A percentile compares a stretch with the other conserved stretches of the same genome.
phyloP scores from a whole-genome alignment of 2,113 vertebrate genomes.

The Rutilus rutilus region DNA sequence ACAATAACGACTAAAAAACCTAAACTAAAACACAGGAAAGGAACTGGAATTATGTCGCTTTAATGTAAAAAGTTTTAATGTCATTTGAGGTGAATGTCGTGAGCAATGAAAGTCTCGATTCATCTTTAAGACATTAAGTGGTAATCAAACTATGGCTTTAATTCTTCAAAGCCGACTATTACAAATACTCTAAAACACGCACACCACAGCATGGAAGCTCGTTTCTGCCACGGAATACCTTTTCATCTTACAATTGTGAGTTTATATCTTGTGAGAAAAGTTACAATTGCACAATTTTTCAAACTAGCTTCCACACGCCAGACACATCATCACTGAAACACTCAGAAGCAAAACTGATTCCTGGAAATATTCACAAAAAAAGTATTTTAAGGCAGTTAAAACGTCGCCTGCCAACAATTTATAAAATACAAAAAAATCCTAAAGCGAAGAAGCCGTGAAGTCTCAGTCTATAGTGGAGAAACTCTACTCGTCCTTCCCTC shows the following conservation, averaged over 20 bases:
- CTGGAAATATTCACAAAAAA: background rate
- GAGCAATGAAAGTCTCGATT: background rate
- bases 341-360: background rate
- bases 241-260: no score
- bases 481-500: conserved; percentile 83
- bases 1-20: no score
- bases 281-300: no score
- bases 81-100: background rate
- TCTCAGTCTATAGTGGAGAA: background rate
- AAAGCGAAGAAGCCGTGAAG: background rate
- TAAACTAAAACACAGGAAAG: no score
- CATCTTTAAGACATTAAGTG: background rate
- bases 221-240: no score
- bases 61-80: background rate
- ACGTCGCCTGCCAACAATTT: background rate
- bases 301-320: background rate
- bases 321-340: background rate
- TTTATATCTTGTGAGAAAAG: no score
- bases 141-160: conserved; percentile 7
- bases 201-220: background rate
- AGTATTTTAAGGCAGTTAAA: background rate
- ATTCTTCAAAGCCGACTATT: background rate
- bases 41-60: background rate
- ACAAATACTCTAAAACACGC: conserved; percentile 20
- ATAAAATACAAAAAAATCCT: background rate